Conservation (phyloP, 2,113 vertebrate genomes). For the Plectropomus leopardus region DNA sequence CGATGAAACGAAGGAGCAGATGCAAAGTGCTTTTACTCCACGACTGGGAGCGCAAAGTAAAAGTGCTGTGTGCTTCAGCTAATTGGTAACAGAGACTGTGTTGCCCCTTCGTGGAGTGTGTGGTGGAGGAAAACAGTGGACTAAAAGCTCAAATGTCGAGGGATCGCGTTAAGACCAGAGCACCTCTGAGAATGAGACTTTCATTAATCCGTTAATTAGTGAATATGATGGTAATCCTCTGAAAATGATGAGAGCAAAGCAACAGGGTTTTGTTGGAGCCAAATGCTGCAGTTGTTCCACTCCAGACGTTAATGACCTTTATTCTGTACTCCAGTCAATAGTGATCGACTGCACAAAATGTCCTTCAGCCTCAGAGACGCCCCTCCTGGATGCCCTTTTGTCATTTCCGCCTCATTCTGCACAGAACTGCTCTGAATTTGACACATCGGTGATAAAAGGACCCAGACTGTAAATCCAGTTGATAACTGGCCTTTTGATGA, state of each 20-base stretch:
- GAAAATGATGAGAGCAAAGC: slow-evolving; percentile 39
- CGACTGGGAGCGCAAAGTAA: slow-evolving; percentile 25
- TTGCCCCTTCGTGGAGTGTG: slow-evolving; percentile 4
- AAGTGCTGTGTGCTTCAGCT: not conserved
- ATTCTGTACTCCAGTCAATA: not conserved
- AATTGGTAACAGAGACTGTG: slow-evolving; percentile 16
- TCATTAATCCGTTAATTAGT: slow-evolving; percentile 53
- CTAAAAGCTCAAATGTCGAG: slow-evolving; percentile 16
- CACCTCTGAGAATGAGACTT: slow-evolving; percentile 35
- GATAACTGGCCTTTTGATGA: not conserved
- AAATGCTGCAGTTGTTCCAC: slow-evolving; percentile 29
- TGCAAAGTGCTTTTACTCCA: slow-evolving; percentile 16
- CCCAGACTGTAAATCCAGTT: not conserved
- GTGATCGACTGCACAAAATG: slow-evolving; percentile 12
- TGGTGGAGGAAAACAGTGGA: slow-evolving; percentile 33
- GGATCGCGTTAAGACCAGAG: slow-evolving; percentile 30
- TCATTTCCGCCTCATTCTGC: not conserved
- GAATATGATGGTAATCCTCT: slow-evolving; percentile 56
- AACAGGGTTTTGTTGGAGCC: slow-evolving; percentile 29
- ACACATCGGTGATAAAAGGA: not conserved
- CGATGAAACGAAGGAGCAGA: slow-evolving; percentile 10
- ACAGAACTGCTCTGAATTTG: not conserved
- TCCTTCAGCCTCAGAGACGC: slow-evolving; percentile 9
- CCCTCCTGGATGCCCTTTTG: not conserved
- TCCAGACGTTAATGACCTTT: slow-evolving; percentile 8